These are phyloP conservation scores for Megaceryle maxima DNA, from an alignment of 2,113 vertebrate species.

Conservation along the genomic window DNA sequence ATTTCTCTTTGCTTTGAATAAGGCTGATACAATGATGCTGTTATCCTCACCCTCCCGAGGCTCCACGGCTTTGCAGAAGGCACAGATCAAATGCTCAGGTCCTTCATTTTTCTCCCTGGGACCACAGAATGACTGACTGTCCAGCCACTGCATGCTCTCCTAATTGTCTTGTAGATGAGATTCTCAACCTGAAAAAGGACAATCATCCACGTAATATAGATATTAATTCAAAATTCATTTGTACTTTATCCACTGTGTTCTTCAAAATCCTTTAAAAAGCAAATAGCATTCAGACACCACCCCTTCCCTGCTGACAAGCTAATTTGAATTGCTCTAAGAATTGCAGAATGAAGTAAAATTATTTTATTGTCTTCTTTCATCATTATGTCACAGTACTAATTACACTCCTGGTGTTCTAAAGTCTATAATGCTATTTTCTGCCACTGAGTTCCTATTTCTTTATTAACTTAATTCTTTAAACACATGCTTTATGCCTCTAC, in stretches of 20 bases:
- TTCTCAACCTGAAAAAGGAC: background rate
- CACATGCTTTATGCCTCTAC: background rate
- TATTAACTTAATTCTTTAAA: slow-evolving; percentile 47
- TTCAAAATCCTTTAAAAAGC: background rate
- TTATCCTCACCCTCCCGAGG: background rate
- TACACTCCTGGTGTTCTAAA: slow-evolving; percentile 24
- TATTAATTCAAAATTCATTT: background rate
- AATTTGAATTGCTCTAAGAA: slow-evolving; percentile 37
- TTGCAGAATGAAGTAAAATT: slow-evolving; percentile 39
- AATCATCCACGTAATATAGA: background rate
- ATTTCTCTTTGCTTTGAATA: background rate
- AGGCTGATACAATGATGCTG: background rate
- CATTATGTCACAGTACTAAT: slow-evolving; percentile 31
- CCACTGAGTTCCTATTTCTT: slow-evolving; percentile 25
- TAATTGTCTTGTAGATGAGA: background rate
- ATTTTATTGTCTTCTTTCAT: slow-evolving; percentile 55
- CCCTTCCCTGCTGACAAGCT: slow-evolving; percentile 24
- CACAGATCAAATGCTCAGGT: background rate
- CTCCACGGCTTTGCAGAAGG: background rate
- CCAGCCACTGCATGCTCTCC: background rate
- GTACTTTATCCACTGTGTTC: background rate
- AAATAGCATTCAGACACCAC: background rate
- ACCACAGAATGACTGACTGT: background rate
- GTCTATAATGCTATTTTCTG: slow-evolving; percentile 26
- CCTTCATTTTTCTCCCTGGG: background rate